These are phyloP conservation scores for Tigriopus japonicus DNA, from an alignment of 1,140 invertebrate species.

Conservation along the genomic window DNA sequence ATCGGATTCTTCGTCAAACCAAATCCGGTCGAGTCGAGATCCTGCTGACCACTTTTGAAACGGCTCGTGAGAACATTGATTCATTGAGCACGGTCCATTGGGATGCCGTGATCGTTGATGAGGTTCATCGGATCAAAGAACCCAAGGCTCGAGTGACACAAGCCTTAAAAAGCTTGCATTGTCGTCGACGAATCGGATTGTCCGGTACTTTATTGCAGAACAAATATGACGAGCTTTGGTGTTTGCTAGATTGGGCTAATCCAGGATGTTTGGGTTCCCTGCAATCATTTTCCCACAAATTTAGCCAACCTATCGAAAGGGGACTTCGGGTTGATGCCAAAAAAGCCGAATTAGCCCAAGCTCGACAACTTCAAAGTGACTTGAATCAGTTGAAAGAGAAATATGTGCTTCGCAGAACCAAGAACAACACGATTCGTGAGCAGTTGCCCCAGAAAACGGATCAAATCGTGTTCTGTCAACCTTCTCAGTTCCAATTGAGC, in stretches of 20 bases:
- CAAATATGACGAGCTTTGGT: constrained; percentile 14
- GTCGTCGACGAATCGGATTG: constrained; percentile 1
- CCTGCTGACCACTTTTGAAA: constrained; percentile 9
- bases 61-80: constrained; percentile 5
- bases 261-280: constrained; percentile 10
- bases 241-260: constrained; percentile 14
- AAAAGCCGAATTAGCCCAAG: background rate
- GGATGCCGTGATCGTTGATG: constrained; percentile 8
- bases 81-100: background rate
- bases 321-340: constrained; percentile 4
- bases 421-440: constrained; percentile 25
- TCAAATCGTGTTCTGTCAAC: constrained; percentile 26
- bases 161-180: constrained; percentile 3
- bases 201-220: constrained; percentile 7
- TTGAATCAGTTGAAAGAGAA: constrained; percentile 2
- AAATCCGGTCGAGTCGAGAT: constrained; percentile 3
- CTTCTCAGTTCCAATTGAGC: constrained; percentile 22
- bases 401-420: constrained; percentile 25
- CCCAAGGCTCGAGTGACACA: background rate
- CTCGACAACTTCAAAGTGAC: background rate
- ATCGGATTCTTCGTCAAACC: background rate
- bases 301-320: constrained; percentile 3
- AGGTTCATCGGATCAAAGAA: constrained; percentile 11
- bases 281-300: constrained; percentile 3
- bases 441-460: constrained; percentile 24